Evolutionary conservation across 2,797 vertebrate genomes (phyloP), one percentile per base, ranked within the genome.

Genomic region (Octomys mimax): DNA sequence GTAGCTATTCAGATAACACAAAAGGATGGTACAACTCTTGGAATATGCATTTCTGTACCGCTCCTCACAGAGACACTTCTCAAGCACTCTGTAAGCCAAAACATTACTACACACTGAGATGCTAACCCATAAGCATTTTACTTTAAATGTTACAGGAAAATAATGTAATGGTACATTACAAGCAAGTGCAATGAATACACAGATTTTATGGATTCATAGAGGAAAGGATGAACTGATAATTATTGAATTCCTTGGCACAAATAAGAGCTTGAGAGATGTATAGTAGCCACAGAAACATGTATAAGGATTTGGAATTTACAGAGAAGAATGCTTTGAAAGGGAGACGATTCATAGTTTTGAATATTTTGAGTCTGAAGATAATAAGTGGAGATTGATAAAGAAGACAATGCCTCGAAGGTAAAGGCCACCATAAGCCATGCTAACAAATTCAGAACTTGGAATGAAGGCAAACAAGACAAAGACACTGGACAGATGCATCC

Each of bases 71-170:
- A 87, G 26, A 64, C 19, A 73, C 3, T 93, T 73, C 94, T 0
- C 64, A n/a, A 89, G 26, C 13, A 83, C 4, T 85, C 18, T 54
- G 14, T 22, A 87, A 84, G 26, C 36, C 39, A 62, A 91, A 93
- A 87, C 1, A 64, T 1, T 79, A 75, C 16, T 66, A 57, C 70
- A 12, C 13, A 62, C n/a, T 87, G 59, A 66, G 33, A 64, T 75
- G 94, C 14, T 91, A 62, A 87, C 19, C 18, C 75, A 42, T 0
- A 81, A 66, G 18, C 0, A 87, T 39, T 77, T 91, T 57, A 19
- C 54, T 18, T 92, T 94, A 4, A 59, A 26, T 84, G 90, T 73
- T 13, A 64, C 52, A 92, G 89, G 49, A 73, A 78, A 80, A 66
- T 14, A 89, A 66, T 61, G 16, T 24, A 92, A 73, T 31, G 80